Base-by-base conservation (phyloP, 2,113 vertebrate species). In the Sturnira hondurensis region DNA sequence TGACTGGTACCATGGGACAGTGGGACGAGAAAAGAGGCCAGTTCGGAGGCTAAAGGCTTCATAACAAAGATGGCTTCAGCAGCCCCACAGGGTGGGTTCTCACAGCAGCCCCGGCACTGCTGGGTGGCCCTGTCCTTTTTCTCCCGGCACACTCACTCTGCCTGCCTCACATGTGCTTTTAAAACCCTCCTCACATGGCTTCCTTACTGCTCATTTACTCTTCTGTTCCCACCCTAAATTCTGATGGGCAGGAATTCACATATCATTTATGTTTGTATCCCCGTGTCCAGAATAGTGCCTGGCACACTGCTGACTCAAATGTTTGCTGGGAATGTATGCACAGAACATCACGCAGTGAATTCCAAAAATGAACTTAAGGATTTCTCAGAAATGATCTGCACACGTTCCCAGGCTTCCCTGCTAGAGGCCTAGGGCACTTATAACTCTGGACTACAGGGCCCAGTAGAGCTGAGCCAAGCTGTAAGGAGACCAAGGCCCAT, bases 81-180 rank as follows among this genome's bases (percentile, higher is more conserved):
- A 33, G 2, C 33, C 70, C 5, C 4, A 26, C 24, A 50, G n/a
- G 24, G 4, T 6, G 2, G n/a, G 24, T 14, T 45, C 65, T 38
- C 16, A 0, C 16, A 20, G 24, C 33, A 15, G 26, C 8, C 47
- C 47, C 0, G 0, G 45, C 14, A 1, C 0, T 2, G 3, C 4
- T 10, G 3, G 38, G 24, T 1, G 1, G 28, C 31, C 14, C 10
- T 70, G 20, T 56, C 17, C 68, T 45, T 84, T 20, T 26, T 17
- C 41, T 33, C 2, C 0, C 22, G 31, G 77, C 14, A 14, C 4
- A 0, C 22, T 17, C 33, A 5, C 52, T 63, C 12, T 54, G 15
- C 38, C 33, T 6, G 11, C 9, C 31, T 88, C 65, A 33, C 4
- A 4, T 17, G 26, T 41, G 31, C 71, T 28, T 45, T 15, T 24